phyloP scores from a whole-genome alignment of 2,888 invertebrate species.

The Sminthurides aquaticus region DNA sequence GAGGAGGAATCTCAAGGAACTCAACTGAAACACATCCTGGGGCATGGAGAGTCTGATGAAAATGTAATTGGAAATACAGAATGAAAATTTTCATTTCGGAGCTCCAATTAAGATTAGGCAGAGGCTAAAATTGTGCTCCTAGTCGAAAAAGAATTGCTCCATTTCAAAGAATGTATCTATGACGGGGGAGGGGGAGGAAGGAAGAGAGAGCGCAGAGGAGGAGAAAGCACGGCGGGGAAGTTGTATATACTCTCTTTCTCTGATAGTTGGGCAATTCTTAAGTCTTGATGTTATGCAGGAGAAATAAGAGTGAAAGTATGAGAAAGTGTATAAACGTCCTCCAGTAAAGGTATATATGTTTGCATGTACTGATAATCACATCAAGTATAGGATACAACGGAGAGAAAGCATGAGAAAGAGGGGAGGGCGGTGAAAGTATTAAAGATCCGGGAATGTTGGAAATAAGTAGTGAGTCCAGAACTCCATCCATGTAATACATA shows the following conservation, averaged over 20 bases:
- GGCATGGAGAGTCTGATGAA: slow-evolving; percentile 29
- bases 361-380: too few relatives aligned
- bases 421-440: too few relatives aligned
- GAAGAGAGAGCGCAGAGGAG: neutral
- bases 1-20: slow-evolving; percentile 14
- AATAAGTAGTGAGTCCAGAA: too few relatives aligned
- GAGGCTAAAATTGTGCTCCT: slow-evolving; percentile 9
- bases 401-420: too few relatives aligned
- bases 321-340: too few relatives aligned
- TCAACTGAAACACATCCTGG: slow-evolving; percentile 24
- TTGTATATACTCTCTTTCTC: too few relatives aligned
- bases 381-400: too few relatives aligned
- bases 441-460: too few relatives aligned
- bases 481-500: neutral
- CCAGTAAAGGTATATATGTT: too few relatives aligned
- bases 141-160: neutral
- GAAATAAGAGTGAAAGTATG: too few relatives aligned
- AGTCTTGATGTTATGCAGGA: neutral
- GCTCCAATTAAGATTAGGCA: slow-evolving; percentile 30
- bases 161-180: neutral
- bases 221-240: too few relatives aligned
- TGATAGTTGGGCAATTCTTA: too few relatives aligned
- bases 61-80: slow-evolving; percentile 34
- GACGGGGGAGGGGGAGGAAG: neutral
- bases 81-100: slow-evolving; percentile 32